Evolutionary conservation across 2,888 invertebrate species (phyloP).

Genomic region (Leistus spinibarbis): DNA sequence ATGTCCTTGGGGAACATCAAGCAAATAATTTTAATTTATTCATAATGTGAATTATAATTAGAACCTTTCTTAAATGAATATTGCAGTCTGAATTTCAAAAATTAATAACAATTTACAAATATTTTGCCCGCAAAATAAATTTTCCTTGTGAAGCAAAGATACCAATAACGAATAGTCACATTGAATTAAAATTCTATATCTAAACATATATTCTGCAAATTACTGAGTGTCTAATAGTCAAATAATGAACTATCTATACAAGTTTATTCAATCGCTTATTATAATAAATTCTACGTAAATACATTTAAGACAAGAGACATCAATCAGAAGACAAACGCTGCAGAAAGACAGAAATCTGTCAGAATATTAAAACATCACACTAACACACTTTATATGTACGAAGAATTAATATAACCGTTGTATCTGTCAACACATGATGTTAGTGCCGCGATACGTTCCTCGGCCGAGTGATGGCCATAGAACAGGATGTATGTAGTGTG

Average conservation of each 20-base stretch:
- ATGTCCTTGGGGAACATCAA: conserved; percentile 16
- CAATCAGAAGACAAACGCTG: conserved; percentile 25
- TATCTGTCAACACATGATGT: conserved; percentile 19
- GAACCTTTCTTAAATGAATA: too few relatives aligned
- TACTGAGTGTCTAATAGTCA: too few relatives aligned
- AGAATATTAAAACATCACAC: conserved; percentile 37
- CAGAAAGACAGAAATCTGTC: conserved; percentile 34
- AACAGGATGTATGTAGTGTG: conserved; percentile 30
- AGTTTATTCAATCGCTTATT: background rate
- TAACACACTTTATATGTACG: conserved; percentile 35
- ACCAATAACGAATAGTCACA: too few relatives aligned
- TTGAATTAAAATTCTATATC: too few relatives aligned
- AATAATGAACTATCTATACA: background rate
- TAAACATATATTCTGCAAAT: too few relatives aligned
- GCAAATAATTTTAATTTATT: background rate
- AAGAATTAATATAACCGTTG: conserved; percentile 39
- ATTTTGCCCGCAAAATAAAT: too few relatives aligned
- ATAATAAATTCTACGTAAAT: background rate
- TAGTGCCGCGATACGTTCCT: conserved; percentile 16
- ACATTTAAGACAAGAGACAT: conserved; percentile 8
- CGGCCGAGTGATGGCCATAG: background rate
- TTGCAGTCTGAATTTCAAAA: too few relatives aligned
- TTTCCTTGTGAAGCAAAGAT: too few relatives aligned
- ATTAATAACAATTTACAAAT: too few relatives aligned
- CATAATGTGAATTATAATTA: too few relatives aligned